Evolutionary conservation across 2,113 vertebrate species (phyloP).

Genomic region (Xenus cinereus): DNA sequence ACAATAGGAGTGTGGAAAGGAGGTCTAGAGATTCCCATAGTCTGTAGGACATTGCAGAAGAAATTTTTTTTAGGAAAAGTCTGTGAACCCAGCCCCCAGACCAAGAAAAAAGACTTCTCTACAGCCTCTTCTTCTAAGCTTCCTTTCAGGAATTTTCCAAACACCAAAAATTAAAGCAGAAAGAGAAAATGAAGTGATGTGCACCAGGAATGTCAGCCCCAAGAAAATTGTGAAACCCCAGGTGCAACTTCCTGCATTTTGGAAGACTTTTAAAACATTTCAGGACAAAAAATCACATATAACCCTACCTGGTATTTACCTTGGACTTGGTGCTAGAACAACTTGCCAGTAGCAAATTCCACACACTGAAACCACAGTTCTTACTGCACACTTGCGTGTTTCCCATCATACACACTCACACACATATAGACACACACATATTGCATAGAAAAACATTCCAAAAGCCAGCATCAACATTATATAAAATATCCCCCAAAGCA

Average conservation of each 20-base stretch:
- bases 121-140: background rate
- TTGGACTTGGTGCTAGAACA: slow-evolving; percentile 59
- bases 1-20: background rate
- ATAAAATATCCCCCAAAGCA: slow-evolving; percentile 65
- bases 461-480: slow-evolving; percentile 71
- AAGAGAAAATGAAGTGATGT: background rate
- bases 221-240: slow-evolving; percentile 45
- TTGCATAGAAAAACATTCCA: slow-evolving; percentile 61
- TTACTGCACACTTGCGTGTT: slow-evolving; percentile 22
- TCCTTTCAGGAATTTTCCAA: background rate
- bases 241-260: slow-evolving; percentile 59
- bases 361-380: slow-evolving; percentile 61
- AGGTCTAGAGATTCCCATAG: background rate
- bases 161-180: background rate
- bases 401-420: slow-evolving; percentile 55
- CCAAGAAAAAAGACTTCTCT: background rate
- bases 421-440: slow-evolving; percentile 25
- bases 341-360: slow-evolving; percentile 73
- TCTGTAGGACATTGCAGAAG: background rate
- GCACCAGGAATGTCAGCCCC: background rate
- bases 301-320: slow-evolving; percentile 59
- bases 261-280: slow-evolving; percentile 42
- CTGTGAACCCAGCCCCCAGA: background rate
- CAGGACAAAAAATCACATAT: slow-evolving; percentile 56
- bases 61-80: background rate